Conservation (phyloP, 2,888 invertebrate genomes). For the Tromatobia lineatoria region DNA sequence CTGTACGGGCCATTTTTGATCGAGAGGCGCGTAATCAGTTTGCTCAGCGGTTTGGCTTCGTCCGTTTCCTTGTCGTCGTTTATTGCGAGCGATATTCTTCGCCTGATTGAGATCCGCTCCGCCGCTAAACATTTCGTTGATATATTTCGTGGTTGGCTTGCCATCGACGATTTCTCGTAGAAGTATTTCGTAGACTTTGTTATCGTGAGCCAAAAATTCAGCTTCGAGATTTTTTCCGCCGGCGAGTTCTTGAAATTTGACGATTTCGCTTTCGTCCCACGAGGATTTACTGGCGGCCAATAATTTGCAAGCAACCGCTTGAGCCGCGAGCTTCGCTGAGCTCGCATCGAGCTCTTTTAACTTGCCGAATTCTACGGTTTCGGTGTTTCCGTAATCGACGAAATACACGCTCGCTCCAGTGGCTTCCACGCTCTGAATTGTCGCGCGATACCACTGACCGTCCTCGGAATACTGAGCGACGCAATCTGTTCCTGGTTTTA, state of each 20-base stretch:
- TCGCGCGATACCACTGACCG: constrained; percentile 91
- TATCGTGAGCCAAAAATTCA: constrained; percentile 78
- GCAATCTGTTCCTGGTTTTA: constrained; percentile 76
- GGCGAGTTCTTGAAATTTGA: constrained; percentile 72
- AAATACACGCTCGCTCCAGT: constrained; percentile 88
- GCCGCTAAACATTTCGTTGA: constrained; percentile 78
- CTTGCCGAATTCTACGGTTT: constrained; percentile 86
- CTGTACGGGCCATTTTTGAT: constrained; percentile 86
- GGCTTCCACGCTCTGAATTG: constrained; percentile 85
- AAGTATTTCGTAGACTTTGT: constrained; percentile 77
- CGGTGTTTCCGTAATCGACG: constrained; percentile 91
- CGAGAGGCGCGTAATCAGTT: constrained; percentile 85
- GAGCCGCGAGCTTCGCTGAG: constrained; percentile 79
- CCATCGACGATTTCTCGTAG: constrained; percentile 73
- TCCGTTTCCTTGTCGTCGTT: constrained; percentile 34
- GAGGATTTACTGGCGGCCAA: constrained; percentile 74
- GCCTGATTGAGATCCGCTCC: constrained; percentile 73
- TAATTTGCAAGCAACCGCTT: constrained; percentile 83
- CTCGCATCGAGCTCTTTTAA: constrained; percentile 84
- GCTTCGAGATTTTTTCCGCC: constrained; percentile 76
- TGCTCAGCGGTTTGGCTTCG: constrained; percentile 65
- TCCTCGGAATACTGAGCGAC: constrained; percentile 85
- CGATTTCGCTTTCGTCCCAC: constrained; percentile 71
- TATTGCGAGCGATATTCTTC: constrained; percentile 71
- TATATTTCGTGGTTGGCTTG: constrained; percentile 64